Evolutionary conservation across 2,113 vertebrate genomes (phyloP), one percentile per base, ranked within the genome.

Genomic region (Monarcha castaneiventris): DNA sequence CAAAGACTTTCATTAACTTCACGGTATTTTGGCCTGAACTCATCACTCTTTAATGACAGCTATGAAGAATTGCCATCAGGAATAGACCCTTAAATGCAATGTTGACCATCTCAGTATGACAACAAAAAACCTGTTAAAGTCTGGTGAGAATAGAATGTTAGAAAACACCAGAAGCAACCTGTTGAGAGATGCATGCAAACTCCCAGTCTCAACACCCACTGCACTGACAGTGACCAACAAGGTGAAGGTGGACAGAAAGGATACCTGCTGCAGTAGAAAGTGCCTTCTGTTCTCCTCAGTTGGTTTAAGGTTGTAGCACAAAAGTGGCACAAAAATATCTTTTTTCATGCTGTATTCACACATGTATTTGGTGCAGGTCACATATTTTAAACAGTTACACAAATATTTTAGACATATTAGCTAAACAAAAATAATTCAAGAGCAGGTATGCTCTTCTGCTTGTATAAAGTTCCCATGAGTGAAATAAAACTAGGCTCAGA

Each of bases 361-460:
- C 3, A 11, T 6, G 5, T 29, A 41, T 74, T 93, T 78, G 46
- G 33, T 88, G 21, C 3, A 1, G 68, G 13, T 49, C 46, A 49
- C 46, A 49, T 89, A 80, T 75, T 90, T 78, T 56, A 79, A 93
- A 39, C 39, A 39, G 59, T 63, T 55, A 32, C 19, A 78, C 35
- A 89, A 90, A 35, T 79, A 84, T 75, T 86, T 72, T 37, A 68
- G 61, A 72, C 11, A 41, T 90, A 84, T 58, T 92, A 74, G 35
- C 56, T 51, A 61, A 84, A 78, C 35, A 74, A 87, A 88, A 86
- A 75, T 86, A 89, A 93, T 84, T 96, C 61, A 89, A 81, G 19
- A 49, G 19, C 10, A 29, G 9, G 8, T 1, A 2, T 52, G 46
- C 35, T 46, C 12, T 76, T 72, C 51, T 74, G 48, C 39, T 92